Percentiles rank a stretch among this genome's conserved stretches.
phyloP scores from a whole-genome alignment of 2,888 invertebrate genomes.

The Limulus polyphemus region DNA sequence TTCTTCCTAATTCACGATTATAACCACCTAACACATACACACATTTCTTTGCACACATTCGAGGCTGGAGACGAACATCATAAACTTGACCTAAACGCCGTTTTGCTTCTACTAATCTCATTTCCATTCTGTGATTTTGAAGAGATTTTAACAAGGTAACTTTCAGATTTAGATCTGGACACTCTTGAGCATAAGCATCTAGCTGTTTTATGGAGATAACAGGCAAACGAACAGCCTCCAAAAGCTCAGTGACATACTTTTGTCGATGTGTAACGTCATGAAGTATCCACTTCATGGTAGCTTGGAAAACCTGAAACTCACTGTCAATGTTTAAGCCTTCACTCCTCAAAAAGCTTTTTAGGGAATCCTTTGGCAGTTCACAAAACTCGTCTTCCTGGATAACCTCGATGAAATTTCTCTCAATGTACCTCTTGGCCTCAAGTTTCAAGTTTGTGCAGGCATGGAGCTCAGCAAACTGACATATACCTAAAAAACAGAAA shows the following conservation, averaged over 20 bases:
- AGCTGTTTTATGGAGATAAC: conserved; percentile 66
- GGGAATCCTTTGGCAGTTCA: conserved; percentile 61
- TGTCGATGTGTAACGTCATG: conserved; percentile 63
- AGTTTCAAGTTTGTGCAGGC: conserved; percentile 63
- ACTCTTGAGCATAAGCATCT: conserved; percentile 61
- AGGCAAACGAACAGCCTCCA: conserved; percentile 66
- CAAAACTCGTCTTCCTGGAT: conserved; percentile 69
- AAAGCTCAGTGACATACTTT: conserved; percentile 70
- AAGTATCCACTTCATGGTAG: conserved; percentile 74
- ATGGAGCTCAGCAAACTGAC: conserved; percentile 73
- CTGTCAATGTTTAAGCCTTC: conserved; percentile 76
- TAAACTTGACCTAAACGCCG: neutral
- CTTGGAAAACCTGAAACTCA: conserved; percentile 76
- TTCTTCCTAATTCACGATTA: conserved; percentile 64
- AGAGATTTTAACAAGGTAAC: conserved; percentile 48
- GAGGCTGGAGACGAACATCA: conserved; percentile 50
- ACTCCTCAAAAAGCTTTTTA: conserved; percentile 64
- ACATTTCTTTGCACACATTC: conserved; percentile 71
- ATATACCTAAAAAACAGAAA: conserved; percentile 30
- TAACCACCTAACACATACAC: conserved; percentile 81
- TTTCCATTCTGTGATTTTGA: conserved; percentile 26
- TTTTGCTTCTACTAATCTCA: conserved; percentile 8
- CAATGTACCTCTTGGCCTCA: conserved; percentile 65
- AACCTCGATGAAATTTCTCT: conserved; percentile 70
- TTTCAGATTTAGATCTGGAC: conserved; percentile 65